A percentile compares a stretch with the other conserved stretches of the same genome.
These are phyloP conservation scores for Leuciscus waleckii DNA, from an alignment of 2,797 vertebrate genomes.

Conservation along the genomic window DNA sequence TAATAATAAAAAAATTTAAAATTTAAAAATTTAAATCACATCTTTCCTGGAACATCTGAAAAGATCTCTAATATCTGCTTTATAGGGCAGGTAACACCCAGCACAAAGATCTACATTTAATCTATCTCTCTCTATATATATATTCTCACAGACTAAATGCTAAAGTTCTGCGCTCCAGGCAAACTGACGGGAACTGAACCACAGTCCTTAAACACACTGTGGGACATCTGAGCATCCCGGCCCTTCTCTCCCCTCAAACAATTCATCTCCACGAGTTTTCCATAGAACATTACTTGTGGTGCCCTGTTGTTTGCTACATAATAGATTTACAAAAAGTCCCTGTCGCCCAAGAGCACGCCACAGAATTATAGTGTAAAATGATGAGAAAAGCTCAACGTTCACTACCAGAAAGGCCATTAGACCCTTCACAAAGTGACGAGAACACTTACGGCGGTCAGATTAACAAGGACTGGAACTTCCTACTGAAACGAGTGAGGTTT, in stretches of 20 bases:
- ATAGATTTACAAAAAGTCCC: slow-evolving; percentile 45
- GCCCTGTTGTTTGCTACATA: slow-evolving; percentile 40
- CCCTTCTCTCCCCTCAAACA: slow-evolving; percentile 24
- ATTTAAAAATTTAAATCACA: too few species aligned
- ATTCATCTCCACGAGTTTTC: slow-evolving; percentile 12
- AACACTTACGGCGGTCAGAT: slow-evolving; percentile 1
- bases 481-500: slow-evolving; percentile 22
- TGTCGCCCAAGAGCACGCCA: slow-evolving; percentile 9
- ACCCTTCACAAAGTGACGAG: slow-evolving; percentile 27
- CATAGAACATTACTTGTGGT: slow-evolving; percentile 46
- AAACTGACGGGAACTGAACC: slow-evolving; percentile 29
- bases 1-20: too few species aligned
- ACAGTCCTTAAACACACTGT: slow-evolving; percentile 39
- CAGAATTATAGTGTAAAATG: slow-evolving; percentile 5
- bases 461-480: background rate
- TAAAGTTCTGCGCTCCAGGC: background rate
- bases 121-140: background rate
- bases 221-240: slow-evolving; percentile 16
- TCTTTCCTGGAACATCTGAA: background rate
- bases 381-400: slow-evolving; percentile 22
- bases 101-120: background rate
- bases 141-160: background rate
- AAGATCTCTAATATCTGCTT: background rate
- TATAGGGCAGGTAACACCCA: background rate
- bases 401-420: slow-evolving; percentile 14